These are phyloP conservation scores for Gavia stellata DNA, from an alignment of 2,113 vertebrate species.

Conservation along the genomic window DNA sequence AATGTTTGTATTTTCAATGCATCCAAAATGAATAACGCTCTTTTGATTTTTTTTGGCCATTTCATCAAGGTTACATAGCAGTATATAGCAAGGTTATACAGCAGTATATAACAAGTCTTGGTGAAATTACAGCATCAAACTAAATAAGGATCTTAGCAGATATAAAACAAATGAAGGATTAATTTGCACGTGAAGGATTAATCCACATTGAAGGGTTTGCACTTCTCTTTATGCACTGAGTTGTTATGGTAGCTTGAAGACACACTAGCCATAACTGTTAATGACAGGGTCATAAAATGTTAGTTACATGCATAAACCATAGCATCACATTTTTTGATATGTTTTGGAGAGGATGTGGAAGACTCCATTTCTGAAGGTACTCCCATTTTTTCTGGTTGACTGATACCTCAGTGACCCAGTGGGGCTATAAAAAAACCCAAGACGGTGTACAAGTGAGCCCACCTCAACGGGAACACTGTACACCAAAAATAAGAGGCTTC, in stretches of 20 bases:
- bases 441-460: rapidly evolving
- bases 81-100: background rate
- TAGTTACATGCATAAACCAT: background rate
- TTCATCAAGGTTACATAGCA: background rate
- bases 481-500: background rate
- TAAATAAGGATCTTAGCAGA: background rate
- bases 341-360: background rate
- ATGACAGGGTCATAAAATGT: background rate
- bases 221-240: background rate
- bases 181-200: background rate
- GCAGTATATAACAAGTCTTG: background rate
- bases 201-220: background rate
- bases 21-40: rapidly evolving
- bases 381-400: background rate
- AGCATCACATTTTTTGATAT: background rate
- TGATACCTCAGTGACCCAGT: too few relatives aligned
- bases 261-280: background rate
- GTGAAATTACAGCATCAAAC: background rate
- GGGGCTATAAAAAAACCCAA: background rate
- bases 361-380: background rate
- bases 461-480: background rate
- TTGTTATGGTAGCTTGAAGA: background rate
- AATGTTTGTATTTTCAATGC: background rate
- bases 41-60: background rate
- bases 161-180: background rate